Base-by-base conservation (phyloP, 2,888 invertebrate genomes). In the Cancer borealis region DNA sequence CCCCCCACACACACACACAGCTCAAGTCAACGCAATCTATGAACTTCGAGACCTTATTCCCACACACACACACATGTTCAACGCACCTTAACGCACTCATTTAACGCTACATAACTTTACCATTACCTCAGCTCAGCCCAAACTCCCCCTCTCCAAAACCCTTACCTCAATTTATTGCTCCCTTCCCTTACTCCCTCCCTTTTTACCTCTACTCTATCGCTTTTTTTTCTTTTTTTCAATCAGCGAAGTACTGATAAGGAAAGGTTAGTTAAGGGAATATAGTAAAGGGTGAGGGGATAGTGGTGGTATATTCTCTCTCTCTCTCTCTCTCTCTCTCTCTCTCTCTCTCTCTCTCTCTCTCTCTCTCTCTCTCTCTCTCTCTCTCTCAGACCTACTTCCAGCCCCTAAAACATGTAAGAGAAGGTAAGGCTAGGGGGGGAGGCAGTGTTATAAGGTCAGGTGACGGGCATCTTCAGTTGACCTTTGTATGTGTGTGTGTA, bases 291-390 rank as follows among this genome's bases (percentile, higher is more conserved):
- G 39, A 39, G 39, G 45, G 39, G 26, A n/a, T 45, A 88, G 45
- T 14, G 12, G 26, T 45, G 12, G 26, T 45, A 30, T 17, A 21
- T 17, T 45, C 88, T 88, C 88, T 30, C n/a, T 89, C 47, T 54
- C 90, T 90, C 14, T 54, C 60, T 91, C 26, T 66, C 30, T 39
- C 45, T 66, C 88, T 46, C 88, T 88, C 39, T 88, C 39, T 88
- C 88, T 88, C 88, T 88, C 88, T 88, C 88, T 88, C 88, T 88
- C 88, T 88, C 39, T 88, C 39, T 88, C 39, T 88, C 88, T 88
- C 88, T 88, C 88, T 88, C 88, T 88, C 88, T 39, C 45, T 66
- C 88, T 46, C 88, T 88, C 88, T 88, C 88, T 88, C 45, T 88
- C 45, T 88, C 45, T 88, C 47, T 47, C 88, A 88, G 30, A 45